These are phyloP conservation scores for Rambutsinella grinnellia DNA, from an alignment of 2,888 invertebrate species.

Conservation along the genomic window DNA sequence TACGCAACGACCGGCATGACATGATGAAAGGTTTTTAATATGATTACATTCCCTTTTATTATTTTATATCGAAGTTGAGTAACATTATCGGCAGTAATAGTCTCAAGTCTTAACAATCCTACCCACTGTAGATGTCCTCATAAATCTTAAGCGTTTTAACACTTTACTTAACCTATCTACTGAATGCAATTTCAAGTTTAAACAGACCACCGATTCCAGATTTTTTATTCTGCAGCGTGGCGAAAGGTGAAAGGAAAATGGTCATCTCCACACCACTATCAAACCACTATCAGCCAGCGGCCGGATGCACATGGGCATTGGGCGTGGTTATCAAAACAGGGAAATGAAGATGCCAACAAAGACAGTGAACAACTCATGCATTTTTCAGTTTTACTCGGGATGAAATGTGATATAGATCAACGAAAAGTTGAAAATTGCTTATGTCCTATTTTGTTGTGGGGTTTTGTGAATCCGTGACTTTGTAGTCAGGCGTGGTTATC, in stretches of 20 bases:
- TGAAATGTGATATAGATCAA: constrained; percentile 51
- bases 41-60: neutral
- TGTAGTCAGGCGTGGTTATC: constrained; percentile 49
- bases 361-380: constrained; percentile 30
- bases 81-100: neutral
- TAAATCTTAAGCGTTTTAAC: neutral
- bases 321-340: constrained; percentile 43
- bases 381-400: constrained; percentile 20
- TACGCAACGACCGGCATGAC: neutral
- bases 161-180: neutral
- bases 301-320: constrained; percentile 57
- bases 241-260: constrained; percentile 40
- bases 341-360: constrained; percentile 48
- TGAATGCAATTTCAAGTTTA: neutral
- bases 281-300: constrained; percentile 45
- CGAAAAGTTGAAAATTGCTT: constrained; percentile 39
- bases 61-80: neutral
- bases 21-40: neutral
- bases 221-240: neutral
- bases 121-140: neutral
- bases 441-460: constrained; percentile 56
- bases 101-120: neutral
- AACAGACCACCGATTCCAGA: neutral
- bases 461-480: no score
- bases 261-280: constrained; percentile 34